Conservation (phyloP, 2,888 invertebrate species). For the Pollenia labialis region DNA sequence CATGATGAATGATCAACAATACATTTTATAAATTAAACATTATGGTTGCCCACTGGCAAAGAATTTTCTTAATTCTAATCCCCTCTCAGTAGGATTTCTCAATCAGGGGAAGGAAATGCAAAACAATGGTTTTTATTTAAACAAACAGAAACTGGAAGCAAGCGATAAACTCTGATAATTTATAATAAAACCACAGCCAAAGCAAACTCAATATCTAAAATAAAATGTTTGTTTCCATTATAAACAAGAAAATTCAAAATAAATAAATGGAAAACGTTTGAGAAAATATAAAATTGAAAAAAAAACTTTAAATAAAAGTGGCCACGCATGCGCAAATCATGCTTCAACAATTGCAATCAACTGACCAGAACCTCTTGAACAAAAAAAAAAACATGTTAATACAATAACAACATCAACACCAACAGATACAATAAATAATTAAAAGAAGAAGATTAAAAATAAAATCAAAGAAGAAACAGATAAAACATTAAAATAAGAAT, state of each 20-base stretch:
- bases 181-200: constrained; percentile 35
- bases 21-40: constrained; percentile 17
- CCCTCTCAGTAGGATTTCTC: constrained; percentile 19
- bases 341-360: constrained; percentile 68
- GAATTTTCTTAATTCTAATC: neutral
- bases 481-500: constrained; percentile 56
- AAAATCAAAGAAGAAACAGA: constrained; percentile 39
- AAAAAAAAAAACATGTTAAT: constrained; percentile 42
- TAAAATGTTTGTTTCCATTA: neutral
- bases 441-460: neutral
- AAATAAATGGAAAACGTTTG: constrained; percentile 52
- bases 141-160: constrained; percentile 7
- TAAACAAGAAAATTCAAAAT: constrained; percentile 14
- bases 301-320: constrained; percentile 53
- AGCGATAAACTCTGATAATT: constrained; percentile 38
- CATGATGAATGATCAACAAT: constrained; percentile 17
- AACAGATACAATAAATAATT: constrained; percentile 6
- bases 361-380: constrained; percentile 67
- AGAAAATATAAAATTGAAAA: constrained; percentile 9
- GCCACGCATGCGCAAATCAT: constrained; percentile 73
- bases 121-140: constrained; percentile 22
- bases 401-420: constrained; percentile 19
- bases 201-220: neutral
- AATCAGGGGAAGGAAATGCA: constrained; percentile 52
- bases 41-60: neutral